phyloP scores from a whole-genome alignment of 2,113 vertebrate species.

The Hippocampus comes region DNA sequence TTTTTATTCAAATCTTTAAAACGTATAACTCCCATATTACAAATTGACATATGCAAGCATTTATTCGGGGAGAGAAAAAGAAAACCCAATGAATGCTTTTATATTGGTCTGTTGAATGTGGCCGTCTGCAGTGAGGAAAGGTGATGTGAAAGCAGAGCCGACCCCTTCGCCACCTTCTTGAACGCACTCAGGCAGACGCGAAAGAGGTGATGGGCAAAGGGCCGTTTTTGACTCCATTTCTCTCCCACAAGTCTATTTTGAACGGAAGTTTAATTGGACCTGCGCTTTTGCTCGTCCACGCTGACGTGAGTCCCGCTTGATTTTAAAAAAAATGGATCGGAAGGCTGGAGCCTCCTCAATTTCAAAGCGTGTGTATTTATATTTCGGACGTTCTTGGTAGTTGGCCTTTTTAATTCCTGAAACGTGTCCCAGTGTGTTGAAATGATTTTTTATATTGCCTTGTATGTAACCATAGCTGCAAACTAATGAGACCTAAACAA shows the following conservation, averaged over 20 bases:
- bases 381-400: not conserved
- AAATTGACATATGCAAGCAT: not conserved
- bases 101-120: not conserved
- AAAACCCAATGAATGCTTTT: not conserved
- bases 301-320: conserved; percentile 17
- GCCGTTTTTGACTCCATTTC: conserved; percentile 42
- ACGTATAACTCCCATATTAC: not conserved
- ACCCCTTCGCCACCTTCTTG: not conserved
- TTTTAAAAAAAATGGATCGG: not conserved
- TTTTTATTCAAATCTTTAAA: no score
- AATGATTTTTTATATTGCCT: not conserved
- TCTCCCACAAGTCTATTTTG: conserved; percentile 45
- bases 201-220: conserved; percentile 38
- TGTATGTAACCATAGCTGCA: not conserved
- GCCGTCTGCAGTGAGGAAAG: no score
- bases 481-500: not conserved
- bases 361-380: not conserved
- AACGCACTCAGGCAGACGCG: conserved; percentile 29
- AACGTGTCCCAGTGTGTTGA: not conserved
- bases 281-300: conserved; percentile 15
- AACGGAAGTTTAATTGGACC: conserved; percentile 33
- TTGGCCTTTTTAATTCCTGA: no score
- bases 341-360: not conserved
- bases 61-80: not conserved
- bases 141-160: not conserved